Base-by-base conservation (phyloP, 2,113 vertebrate species). In the Phaethornis superciliosus region DNA sequence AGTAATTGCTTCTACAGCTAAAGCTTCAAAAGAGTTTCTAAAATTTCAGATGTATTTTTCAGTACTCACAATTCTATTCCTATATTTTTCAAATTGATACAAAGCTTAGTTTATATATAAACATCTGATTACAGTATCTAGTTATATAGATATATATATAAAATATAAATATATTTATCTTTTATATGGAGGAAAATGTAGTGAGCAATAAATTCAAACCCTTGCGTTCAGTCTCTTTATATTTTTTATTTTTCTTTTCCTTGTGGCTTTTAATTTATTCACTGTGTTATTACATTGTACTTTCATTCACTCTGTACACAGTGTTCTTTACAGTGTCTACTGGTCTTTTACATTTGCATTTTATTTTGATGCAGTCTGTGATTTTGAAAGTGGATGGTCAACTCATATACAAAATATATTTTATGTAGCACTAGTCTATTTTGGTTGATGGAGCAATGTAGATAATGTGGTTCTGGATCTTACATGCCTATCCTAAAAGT, bases 301-400 rank as follows among this genome's bases (percentile, higher is more conserved):
- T 47, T 90, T 20, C 15, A 17, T 68, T 80, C 17, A 10, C 58
- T 69, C 78, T 82, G 23, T 69, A 44, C 19, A 81, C 15, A 51
- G 14, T 0, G 0, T 64, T 69, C 19, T 59, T 79, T 80, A 14
- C 22, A 33, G 4, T 49, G 7, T 55, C 42, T 71, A 2, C 27
- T 56, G 12, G 3, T 56, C 68, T 88, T 70, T 60, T 69, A 7
- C 15, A n/a, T 90, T 69, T 91, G 30, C 26, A 16, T 69, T 85
- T 85, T 65, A n/a, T 90, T 90, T 71, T 76, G 23, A 35, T 63
- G 6, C 17, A 42, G 7, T 56, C 17, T 72, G 16, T 81, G 52
- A 71, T 89, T 93, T 86, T 89, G 56, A 27, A 81, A 86, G 74
- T 63, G 17, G 14, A 32, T 44, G 27, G 32, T 58, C 28, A 49